These are phyloP conservation scores for Mormoops blainvillei DNA, from an alignment of 2,113 vertebrate genomes.

Conservation along the genomic window DNA sequence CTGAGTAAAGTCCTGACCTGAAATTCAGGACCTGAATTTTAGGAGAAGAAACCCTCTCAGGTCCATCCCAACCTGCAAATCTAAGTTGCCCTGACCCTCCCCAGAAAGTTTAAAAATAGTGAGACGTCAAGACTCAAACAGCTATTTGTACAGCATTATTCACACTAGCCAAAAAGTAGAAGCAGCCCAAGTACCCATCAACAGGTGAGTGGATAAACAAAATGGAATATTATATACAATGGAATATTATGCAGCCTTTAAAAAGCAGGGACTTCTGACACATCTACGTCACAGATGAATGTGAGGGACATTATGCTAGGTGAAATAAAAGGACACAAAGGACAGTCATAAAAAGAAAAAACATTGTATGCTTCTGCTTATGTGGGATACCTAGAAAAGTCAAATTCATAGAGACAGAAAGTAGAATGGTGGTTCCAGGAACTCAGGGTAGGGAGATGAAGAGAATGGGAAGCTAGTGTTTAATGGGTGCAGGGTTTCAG, in stretches of 20 bases:
- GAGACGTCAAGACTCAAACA: not conserved
- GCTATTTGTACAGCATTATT: not conserved
- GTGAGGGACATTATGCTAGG: not conserved
- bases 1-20: not conserved
- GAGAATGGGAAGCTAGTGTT: too few relatives aligned
- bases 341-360: not conserved
- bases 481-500: not conserved
- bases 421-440: not conserved
- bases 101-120: not conserved
- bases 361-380: not conserved
- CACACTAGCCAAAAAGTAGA: not conserved
- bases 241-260: not conserved
- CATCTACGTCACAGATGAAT: not conserved
- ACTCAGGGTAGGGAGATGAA: rapidly evolving
- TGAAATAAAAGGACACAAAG: not conserved
- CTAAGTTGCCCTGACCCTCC: not conserved
- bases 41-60: not conserved
- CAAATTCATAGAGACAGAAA: not conserved
- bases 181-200: not conserved
- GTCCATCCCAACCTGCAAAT: not conserved
- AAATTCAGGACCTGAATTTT: not conserved
- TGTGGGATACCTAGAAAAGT: not conserved
- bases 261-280: not conserved
- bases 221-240: not conserved
- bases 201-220: not conserved